Conservation (phyloP, 1,140 invertebrate genomes). For the Thaumetopoea pityocampa region DNA sequence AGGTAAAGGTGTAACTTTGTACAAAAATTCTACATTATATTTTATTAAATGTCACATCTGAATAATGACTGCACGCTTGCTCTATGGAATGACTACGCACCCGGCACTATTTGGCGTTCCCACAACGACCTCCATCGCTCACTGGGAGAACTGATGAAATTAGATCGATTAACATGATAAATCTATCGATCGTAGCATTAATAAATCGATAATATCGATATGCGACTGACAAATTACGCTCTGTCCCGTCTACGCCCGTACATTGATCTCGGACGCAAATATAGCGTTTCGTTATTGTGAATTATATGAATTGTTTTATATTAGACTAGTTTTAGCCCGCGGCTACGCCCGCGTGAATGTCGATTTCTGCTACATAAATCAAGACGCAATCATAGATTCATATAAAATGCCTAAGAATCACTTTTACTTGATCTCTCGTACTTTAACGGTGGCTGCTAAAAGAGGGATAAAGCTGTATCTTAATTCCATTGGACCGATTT, state of each 20-base stretch:
- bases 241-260: conserved; percentile 30
- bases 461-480: too few species aligned
- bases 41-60: conserved; percentile 1
- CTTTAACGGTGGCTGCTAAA: too few species aligned
- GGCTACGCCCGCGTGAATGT: too few species aligned
- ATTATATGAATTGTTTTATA: conserved; percentile 3
- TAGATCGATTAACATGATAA: conserved; percentile 56
- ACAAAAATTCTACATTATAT: too few species aligned
- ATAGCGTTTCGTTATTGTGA: too few species aligned
- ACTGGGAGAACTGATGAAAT: conserved; percentile 55
- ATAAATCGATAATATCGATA: conserved; percentile 27
- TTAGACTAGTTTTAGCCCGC: not conserved
- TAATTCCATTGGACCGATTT: too few species aligned
- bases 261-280: conserved; percentile 17
- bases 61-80: conserved; percentile 9
- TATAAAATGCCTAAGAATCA: too few species aligned
- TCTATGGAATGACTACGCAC: conserved; percentile 57
- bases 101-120: conserved; percentile 62
- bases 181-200: conserved; percentile 46
- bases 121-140: conserved; percentile 58
- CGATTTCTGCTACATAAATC: too few species aligned
- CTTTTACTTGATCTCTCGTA: too few species aligned
- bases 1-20: too few species aligned
- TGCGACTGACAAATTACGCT: conserved; percentile 52
- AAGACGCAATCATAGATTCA: too few species aligned